Base-by-base conservation (phyloP, 2,113 vertebrate species). In the Ranitomeya variabilis region DNA sequence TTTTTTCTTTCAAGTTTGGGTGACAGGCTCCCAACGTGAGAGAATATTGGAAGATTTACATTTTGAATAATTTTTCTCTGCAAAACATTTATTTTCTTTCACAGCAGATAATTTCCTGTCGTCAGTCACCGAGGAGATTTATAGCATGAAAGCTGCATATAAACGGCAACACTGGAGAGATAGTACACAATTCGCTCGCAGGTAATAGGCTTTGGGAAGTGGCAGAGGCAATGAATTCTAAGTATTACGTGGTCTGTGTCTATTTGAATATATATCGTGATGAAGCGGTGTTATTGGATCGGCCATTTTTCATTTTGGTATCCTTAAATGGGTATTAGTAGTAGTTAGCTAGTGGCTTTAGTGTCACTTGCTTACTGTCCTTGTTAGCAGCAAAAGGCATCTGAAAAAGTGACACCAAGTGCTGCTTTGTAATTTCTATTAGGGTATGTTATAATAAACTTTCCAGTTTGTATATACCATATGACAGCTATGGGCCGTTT, bases 41-140 rank as follows among this genome's bases (percentile, higher is more conserved):
- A 71, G 82, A 84, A 84, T 84, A 84, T 84, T 84, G 82, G 82
- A 67, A 84, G 82, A 84, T 84, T 84, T 84, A 84, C 82, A 84
- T 84, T 71, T 54, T 71, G 82, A 84, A 84, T 84, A 84, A 84
- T 84, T 84, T 45, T 84, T 69, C 82, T 84, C 45, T 84, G 64
- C 64, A 69, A 84, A 84, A 84, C 82, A 84, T 84, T 84, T 84
- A 84, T 84, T 84, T 84, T 84, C 81, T 69, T 84, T 84, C 82
- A 52, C 64, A 84, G 82, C 51, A 71, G 82, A 69, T 84, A 84
- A 84, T 84, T 69, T 84, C 71, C 82, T 84, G 64, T 69, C 45
- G 45, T 67, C 64, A 71, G 82, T 81, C 57, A 81, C 82, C n/a
- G 10, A 84, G 66, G 66, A 81, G 82, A 84, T 84, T 84, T 84